Percentiles rank a stretch among this genome's conserved stretches.
phyloP scores from a whole-genome alignment of 2,888 invertebrate species.

The Melanostoma mellinum region DNA sequence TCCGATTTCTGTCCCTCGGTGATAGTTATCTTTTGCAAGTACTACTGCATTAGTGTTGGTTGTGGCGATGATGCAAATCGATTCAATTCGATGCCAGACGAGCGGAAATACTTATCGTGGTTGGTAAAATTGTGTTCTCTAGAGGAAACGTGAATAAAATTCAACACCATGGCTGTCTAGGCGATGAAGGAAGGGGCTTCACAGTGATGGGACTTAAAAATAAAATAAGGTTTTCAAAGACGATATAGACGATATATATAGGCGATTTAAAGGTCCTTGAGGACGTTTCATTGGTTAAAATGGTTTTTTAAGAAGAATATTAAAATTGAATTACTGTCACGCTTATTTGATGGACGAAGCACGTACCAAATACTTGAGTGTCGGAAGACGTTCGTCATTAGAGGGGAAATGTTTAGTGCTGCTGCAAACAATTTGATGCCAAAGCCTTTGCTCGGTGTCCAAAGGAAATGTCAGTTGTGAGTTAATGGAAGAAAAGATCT shows the following conservation, averaged over 20 bases:
- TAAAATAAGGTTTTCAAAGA: constrained; percentile 10
- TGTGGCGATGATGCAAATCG: constrained; percentile 51
- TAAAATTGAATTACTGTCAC: no score
- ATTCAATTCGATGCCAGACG: constrained; percentile 58
- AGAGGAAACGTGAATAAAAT: constrained; percentile 17
- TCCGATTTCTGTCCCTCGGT: constrained; percentile 30
- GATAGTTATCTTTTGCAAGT: constrained; percentile 26
- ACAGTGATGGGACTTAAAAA: not conserved
- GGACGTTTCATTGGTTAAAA: not conserved
- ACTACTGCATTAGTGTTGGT: constrained; percentile 8
- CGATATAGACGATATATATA: not conserved
- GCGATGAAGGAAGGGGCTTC: not conserved
- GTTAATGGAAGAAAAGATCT: no score
- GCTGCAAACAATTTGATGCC: no score
- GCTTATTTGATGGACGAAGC: no score
- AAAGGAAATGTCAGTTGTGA: no score
- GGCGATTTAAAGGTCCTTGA: constrained; percentile 42
- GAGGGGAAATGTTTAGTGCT: no score
- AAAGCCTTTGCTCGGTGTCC: no score
- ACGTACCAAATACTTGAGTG: no score
- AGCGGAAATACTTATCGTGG: constrained; percentile 58
- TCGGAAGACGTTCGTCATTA: no score
- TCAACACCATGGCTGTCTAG: not conserved
- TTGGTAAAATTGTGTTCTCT: constrained; percentile 48
- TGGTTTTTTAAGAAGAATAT: no score